Conservation (phyloP, 2,888 invertebrate species). For the Trissolcus brochymenae region DNA sequence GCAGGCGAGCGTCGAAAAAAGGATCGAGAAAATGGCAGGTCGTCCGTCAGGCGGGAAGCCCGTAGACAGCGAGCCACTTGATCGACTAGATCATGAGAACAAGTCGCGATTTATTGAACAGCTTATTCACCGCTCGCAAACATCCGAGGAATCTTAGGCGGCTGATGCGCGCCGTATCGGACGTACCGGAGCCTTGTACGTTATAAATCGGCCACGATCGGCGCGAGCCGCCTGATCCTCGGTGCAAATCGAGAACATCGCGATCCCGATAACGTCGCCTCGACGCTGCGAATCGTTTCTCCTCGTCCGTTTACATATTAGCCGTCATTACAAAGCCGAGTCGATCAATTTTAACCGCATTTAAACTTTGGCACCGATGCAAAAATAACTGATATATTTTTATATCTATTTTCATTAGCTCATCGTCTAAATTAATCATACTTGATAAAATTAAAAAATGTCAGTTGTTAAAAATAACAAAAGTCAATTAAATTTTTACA, state of each 20-base stretch:
- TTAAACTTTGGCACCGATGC: no score
- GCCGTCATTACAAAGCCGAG: constrained; percentile 29
- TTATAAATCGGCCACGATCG: constrained; percentile 55
- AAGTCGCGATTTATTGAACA: constrained; percentile 56
- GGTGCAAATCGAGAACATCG: constrained; percentile 36
- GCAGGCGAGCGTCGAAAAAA: constrained; percentile 23
- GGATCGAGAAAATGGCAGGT: constrained; percentile 33
- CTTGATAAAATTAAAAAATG: no score
- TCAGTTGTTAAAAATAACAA: no score
- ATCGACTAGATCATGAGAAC: constrained; percentile 52
- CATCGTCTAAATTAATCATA: no score
- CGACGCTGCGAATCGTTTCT: constrained; percentile 2
- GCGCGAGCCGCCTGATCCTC: constrained; percentile 46
- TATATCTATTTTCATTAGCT: no score
- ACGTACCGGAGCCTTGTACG: constrained; percentile 45
- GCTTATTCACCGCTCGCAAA: constrained; percentile 38
- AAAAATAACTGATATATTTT: no score
- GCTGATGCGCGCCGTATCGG: constrained; percentile 45
- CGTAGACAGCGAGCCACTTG: constrained; percentile 40
- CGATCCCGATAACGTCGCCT: constrained; percentile 42
- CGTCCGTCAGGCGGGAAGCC: constrained; percentile 30
- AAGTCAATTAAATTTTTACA: no score
- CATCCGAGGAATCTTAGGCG: constrained; percentile 59
- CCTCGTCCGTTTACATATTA: constrained; percentile 20
- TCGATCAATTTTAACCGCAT: constrained; percentile 13